Evolutionary conservation across 2,113 vertebrate species (phyloP), one percentile per base, ranked within the genome.

Genomic region (Gavialis gangeticus): DNA sequence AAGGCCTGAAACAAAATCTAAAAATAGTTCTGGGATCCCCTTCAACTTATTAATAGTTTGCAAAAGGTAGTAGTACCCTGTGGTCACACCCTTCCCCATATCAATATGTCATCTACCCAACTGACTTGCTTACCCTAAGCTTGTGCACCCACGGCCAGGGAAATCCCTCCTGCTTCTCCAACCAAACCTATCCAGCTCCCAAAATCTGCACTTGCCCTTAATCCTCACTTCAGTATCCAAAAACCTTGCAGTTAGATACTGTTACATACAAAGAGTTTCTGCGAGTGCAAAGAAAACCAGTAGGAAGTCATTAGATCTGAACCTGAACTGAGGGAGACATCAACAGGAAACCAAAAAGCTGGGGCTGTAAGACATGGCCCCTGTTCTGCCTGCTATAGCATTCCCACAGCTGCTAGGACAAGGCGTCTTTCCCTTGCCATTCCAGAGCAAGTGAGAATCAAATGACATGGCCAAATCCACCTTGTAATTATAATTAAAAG

Each of bases 351-450:
- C 37, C 37, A 54, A 67, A 81, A 79, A 4, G 6, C 22, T 6
- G 18, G 21, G 28, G 9, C 18, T 28, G 54, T 21, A 19, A 22
- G 46, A 56, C 28, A 54, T 30, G 54, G 46, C 28, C 28, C 28
- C 27, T 64, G 13, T 24, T 66, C 22, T 66, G 21, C 28, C 25
- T 21, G 18, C 30, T 21, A 54, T 9, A 54, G 4, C 2, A 1
- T 11, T n/a, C 34, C 77, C 21, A 28, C 11, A 28, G 2, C 22
- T 21, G 56, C 30, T 4, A 34, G 34, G 4, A 9, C 1, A 1
- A 24, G 0, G 0, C 0, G 9, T 27, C 46, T 19, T 24, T 37
- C 62, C 27, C 28, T 3, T 0, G 0, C 2, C 17, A 34, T 56
- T 91, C 79, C 27, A 58, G 78, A 90, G 58, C 69, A 66, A 3